Evolutionary conservation across 2,888 invertebrate species (phyloP), one percentile per base, ranked within the genome.

Genomic region (Cosmopolites sordidus): DNA sequence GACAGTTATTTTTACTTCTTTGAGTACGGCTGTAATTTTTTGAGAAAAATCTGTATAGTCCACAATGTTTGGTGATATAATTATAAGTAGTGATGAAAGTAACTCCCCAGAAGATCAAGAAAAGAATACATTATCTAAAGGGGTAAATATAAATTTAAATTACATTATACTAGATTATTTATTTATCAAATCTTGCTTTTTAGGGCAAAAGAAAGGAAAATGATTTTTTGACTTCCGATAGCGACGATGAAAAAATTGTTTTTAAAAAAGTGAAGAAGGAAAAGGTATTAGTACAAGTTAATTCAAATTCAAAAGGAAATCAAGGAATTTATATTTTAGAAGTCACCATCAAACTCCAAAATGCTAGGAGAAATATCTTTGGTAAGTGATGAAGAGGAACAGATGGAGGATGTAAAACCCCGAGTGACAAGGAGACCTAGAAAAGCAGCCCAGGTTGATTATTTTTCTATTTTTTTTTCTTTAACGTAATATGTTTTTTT

Each of bases 381-480:
- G 30, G 47, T 51, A 17, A 58, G 58, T 37, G 58, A 58, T 51
- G 58, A 58, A 45, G 58, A 58, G 1, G 14, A 12, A 15, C 22
- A 6, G n/a, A 9, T 11, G 16, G 41, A 46, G 3, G n/a, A 33
- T 14, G 33, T 12, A 9, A 33, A 33, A 33, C 33, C 33, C 4
- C 5, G 12, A 22, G 22, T 22, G 22, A 22, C 22, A 8, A 22
- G 22, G 8, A 22, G 22, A 22, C 22, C 22, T 3, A 3, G 22
- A 22, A 22, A 8, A 22, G 22, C 8, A 22, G n/a, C n/a, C n/a
- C 22, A 22, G 22, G 22, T 22, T 22, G 3, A n/a, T n/a, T n/a
- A n/a, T n/a, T n/a, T n/a, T n/a, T n/a, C n/a, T n/a, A n/a, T n/a
- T n/a, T n/a, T n/a, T n/a, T 18, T 14, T 27, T 40, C 9, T 14